A percentile compares a stretch with the other conserved stretches of the same genome.
Conservation (phyloP, 2,797 vertebrate species). For the Sebastes cheni region DNA sequence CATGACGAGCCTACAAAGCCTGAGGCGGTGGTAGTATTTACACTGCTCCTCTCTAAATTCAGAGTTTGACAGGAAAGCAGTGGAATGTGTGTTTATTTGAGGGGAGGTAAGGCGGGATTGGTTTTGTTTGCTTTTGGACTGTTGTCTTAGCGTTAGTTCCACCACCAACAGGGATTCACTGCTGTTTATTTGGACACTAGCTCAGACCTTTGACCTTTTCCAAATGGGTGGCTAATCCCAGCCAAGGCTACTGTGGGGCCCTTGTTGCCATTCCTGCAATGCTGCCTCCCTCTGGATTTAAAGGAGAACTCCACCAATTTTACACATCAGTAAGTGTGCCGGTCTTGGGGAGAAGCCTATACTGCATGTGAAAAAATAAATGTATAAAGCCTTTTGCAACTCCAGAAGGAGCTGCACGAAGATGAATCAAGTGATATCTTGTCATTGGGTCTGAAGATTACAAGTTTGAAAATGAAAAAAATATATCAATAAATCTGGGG, state of each 20-base stretch:
- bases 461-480: no score
- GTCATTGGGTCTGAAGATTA: not conserved
- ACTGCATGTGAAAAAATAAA: not conserved
- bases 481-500: not conserved
- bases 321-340: not conserved
- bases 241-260: constrained; percentile 65
- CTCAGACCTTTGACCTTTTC: constrained; percentile 71
- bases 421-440: not conserved
- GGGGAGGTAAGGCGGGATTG: constrained; percentile 46
- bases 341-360: not conserved
- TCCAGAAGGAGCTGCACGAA: not conserved
- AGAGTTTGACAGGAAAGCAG: constrained; percentile 43
- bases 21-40: constrained; percentile 46
- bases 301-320: not conserved
- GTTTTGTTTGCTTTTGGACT: constrained; percentile 71
- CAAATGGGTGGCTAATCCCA: constrained; percentile 74
- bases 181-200: constrained; percentile 81
- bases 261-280: not conserved
- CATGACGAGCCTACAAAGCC: constrained; percentile 45
- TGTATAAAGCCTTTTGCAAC: not conserved
- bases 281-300: constrained; percentile 50
- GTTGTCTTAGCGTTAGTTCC: constrained; percentile 73
- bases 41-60: constrained; percentile 41
- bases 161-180: constrained; percentile 64
- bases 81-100: constrained; percentile 75